A percentile compares a stretch with the other conserved stretches of the same genome.
These are phyloP conservation scores for Pseudomyrmex concolor DNA, from an alignment of 1,140 invertebrate genomes.

Conservation along the genomic window DNA sequence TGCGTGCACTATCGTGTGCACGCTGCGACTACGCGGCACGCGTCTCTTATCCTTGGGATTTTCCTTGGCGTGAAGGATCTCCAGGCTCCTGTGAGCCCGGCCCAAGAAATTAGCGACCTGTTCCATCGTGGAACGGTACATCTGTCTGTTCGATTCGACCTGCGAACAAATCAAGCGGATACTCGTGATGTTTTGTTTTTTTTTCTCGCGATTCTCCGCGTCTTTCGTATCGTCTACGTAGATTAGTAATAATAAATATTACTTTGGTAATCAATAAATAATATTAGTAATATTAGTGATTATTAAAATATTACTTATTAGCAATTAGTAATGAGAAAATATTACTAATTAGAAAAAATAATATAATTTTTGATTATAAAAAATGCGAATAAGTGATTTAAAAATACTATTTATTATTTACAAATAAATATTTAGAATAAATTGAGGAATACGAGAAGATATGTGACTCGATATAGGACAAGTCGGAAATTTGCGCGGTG, in stretches of 20 bases:
- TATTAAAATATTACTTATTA: not conserved
- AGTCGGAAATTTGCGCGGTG: not conserved
- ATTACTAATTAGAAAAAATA: not conserved
- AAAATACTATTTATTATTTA: not conserved
- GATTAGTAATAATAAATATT: not conserved
- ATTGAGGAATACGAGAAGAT: not conserved
- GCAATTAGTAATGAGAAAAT: not conserved
- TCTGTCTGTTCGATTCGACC: conserved; percentile 91
- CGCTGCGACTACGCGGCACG: conserved; percentile 84
- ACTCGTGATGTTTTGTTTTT: not conserved
- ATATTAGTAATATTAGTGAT: not conserved
- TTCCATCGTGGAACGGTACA: conserved; percentile 92
- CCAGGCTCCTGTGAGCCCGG: conserved; percentile 88
- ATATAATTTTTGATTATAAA: too few species aligned
- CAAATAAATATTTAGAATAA: not conserved
- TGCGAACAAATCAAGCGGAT: conserved; percentile 79
- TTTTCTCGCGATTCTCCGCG: not conserved
- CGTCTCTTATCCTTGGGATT: conserved; percentile 74
- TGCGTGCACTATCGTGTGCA: conserved; percentile 79
- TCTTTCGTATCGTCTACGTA: too few species aligned
- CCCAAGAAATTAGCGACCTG: conserved; percentile 91
- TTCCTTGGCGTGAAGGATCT: conserved; percentile 82
- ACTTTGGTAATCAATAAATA: not conserved
- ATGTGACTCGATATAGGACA: not conserved
- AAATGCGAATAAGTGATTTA: too few species aligned